A percentile compares a stretch with the other conserved stretches of the same genome.
phyloP scores from a whole-genome alignment of 2,888 invertebrate genomes.

The Platycheirus rosarum region DNA sequence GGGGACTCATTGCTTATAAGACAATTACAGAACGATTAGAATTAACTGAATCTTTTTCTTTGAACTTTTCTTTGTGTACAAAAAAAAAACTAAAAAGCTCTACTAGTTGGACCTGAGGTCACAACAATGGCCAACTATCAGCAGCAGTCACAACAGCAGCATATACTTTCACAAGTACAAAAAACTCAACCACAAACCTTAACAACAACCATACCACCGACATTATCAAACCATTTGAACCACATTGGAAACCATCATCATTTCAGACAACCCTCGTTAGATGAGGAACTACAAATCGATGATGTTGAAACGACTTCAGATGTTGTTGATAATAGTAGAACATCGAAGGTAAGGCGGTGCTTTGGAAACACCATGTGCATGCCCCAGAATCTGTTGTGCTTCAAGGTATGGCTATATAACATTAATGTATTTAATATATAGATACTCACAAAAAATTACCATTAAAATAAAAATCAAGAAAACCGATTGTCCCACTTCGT shows the following conservation, averaged over 20 bases:
- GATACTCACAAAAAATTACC: constrained; percentile 74
- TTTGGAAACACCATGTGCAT: constrained; percentile 91
- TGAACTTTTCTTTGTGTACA: constrained; percentile 48
- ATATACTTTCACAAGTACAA: constrained; percentile 44
- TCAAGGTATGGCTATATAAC: constrained; percentile 88
- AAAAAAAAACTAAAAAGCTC: constrained; percentile 72
- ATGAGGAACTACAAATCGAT: constrained; percentile 65
- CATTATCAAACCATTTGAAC: constrained; percentile 47
- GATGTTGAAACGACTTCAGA: constrained; percentile 75
- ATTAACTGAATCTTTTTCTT: constrained; percentile 56
- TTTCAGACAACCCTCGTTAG: constrained; percentile 55
- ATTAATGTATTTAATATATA: constrained; percentile 82
- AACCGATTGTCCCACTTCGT: constrained; percentile 65
- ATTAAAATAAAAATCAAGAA: constrained; percentile 38
- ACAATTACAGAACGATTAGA: constrained; percentile 69
- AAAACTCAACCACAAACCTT: constrained; percentile 71
- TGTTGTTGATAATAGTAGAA: constrained; percentile 75
- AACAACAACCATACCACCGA: constrained; percentile 42
- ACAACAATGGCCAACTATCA: constrained; percentile 63
- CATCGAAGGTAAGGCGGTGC: constrained; percentile 87
- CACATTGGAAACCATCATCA: constrained; percentile 50
- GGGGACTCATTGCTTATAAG: constrained; percentile 52
- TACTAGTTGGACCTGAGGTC: constrained; percentile 75
- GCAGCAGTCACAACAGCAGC: no score
- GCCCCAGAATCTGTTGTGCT: constrained; percentile 92